Base-by-base conservation (phyloP, 2,113 vertebrate genomes). In the Mixornis gularis region DNA sequence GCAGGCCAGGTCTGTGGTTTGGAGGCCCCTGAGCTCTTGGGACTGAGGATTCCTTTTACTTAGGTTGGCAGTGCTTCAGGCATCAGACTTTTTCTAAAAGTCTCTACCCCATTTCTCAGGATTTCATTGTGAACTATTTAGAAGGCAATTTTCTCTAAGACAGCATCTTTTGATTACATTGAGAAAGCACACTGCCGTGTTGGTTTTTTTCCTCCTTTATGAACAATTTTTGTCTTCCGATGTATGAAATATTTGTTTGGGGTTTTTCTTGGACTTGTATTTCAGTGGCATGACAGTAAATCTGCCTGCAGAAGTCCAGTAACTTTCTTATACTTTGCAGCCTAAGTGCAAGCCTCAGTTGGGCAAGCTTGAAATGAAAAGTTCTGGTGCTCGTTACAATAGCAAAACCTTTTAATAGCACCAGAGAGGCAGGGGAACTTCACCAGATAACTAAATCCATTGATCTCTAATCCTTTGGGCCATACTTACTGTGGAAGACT, bases 331-430 rank as follows among this genome's bases (percentile, higher is more conserved):
- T 15, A 56, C 72, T 79, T 53, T 24, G 38, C 72, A 92, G 70
- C 32, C 62, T 66, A 91, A 95, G 41, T 82, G 64, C 85, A 73
- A 83, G 71, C 76, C 38, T 91, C 71, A 72, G 83, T 44, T 53
- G 76, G 84, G 64, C 44, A 94, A 93, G 73, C 53, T 62, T 89
- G 73, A 91, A 85, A 94, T 63, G 49, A 53, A 93, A 94, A 89
- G 72, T 92, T 95, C 88, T 83, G 87, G 63, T 86, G 76, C 79
- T 85, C 16, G 87, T 95, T 95, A 93, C 94, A 96, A 85, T 87
- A 95, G 95, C 91, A 95, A 97, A 97, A 96, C 91, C 94, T 95
- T 96, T 97, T 97, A 97, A 90, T 83, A 93, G 97, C 89, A 90
- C 91, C 91, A 93, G 90, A 93, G 93, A 96, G 89, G 89, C 89